These are phyloP conservation scores for Talpa occidentalis DNA, from an alignment of 2,113 vertebrate genomes.

Conservation along the genomic window DNA sequence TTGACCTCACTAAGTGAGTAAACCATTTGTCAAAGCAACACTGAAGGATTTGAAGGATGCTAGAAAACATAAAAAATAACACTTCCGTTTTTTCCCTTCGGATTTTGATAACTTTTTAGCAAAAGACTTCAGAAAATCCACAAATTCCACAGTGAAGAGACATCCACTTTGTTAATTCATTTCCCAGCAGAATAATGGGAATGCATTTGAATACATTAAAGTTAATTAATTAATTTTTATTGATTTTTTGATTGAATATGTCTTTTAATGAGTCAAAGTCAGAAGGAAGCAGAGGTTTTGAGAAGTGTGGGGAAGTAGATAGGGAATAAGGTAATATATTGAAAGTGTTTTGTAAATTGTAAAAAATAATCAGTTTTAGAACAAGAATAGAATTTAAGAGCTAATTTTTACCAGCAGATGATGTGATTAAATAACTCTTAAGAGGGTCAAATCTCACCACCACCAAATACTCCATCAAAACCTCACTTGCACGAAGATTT, in stretches of 20 bases:
- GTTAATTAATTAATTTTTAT: not conserved
- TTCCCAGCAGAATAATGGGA: not conserved
- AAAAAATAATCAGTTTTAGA: not conserved
- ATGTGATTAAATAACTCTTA: not conserved
- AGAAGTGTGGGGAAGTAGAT: not conserved
- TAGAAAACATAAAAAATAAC: not conserved
- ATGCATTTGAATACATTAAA: not conserved
- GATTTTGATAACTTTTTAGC: slow-evolving; percentile 26
- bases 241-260: not conserved
- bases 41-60: not conserved
- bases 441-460: not conserved
- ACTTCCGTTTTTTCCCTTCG: not conserved
- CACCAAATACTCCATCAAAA: not conserved
- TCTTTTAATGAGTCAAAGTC: not conserved
- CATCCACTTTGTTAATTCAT: not conserved
- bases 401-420: not conserved
- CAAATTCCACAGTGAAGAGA: not conserved
- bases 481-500: not conserved
- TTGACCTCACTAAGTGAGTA: not conserved
- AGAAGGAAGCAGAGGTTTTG: not conserved
- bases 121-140: not conserved
- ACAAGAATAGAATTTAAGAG: not conserved
- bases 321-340: not conserved
- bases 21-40: not conserved
- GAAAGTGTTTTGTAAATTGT: not conserved